phyloP scores from a whole-genome alignment of 2,888 invertebrate species.

The Macrophya alboannulata region DNA sequence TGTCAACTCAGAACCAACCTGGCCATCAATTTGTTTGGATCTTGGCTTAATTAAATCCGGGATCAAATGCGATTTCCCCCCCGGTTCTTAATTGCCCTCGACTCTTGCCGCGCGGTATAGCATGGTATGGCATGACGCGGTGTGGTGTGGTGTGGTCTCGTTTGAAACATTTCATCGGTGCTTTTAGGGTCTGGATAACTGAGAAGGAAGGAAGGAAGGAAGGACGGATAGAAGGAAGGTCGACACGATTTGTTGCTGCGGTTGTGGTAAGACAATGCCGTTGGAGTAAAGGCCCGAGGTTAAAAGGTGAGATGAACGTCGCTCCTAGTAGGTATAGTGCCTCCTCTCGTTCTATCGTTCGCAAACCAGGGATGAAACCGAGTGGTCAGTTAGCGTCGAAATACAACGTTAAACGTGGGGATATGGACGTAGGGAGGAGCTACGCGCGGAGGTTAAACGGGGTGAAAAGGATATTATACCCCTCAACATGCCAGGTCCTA shows the following conservation, averaged over 20 bases:
- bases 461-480: conserved; percentile 52
- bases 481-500: background rate
- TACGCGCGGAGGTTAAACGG: conserved; percentile 47
- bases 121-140: too few species aligned
- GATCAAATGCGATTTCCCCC: conserved; percentile 40
- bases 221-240: background rate
- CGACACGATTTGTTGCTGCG: conserved; percentile 45
- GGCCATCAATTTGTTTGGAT: conserved; percentile 45
- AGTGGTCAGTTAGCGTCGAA: conserved; percentile 45
- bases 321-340: background rate
- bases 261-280: conserved; percentile 40
- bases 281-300: background rate
- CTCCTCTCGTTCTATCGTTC: background rate
- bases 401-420: conserved; percentile 46
- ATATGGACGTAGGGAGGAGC: conserved; percentile 7
- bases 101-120: background rate
- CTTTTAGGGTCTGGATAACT: conserved; percentile 3
- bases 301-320: conserved; percentile 50
- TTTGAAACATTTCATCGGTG: conserved; percentile 30
- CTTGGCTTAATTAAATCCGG: conserved; percentile 49
- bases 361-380: conserved; percentile 35
- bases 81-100: conserved; percentile 18
- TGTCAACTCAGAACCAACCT: conserved; percentile 17
- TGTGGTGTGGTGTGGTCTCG: conserved; percentile 9
- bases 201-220: background rate